Evolutionary conservation across 2,113 vertebrate genomes (phyloP), one percentile per base, ranked within the genome.

Genomic region (Proterorhinus semilunaris): DNA sequence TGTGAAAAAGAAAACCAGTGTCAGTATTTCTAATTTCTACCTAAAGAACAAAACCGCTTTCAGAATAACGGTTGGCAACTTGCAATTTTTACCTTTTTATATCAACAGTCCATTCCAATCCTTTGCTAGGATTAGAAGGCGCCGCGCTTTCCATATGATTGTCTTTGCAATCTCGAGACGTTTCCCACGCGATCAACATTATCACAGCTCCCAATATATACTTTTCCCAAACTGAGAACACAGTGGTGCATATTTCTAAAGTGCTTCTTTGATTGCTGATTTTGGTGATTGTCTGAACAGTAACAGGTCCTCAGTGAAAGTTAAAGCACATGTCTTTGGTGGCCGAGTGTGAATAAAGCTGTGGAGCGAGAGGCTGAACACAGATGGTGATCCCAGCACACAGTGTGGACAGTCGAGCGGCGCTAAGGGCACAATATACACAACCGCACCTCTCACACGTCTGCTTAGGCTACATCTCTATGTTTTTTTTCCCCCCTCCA

Each of bases 261-360:
- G 58, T 61, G 58, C 58, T 44, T 61, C 10, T 61, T n/a, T 13
- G 9, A 44, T n/a, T 15, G 44, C 36, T n/a, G 42, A 45, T 61
- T 4, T 44, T 61, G 15, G 58, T 61, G 57, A 59, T 59, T 59
- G 58, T 61, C 58, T 45, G 43, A 61, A 59, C 49, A 51, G 49
- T 13, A 13, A 13, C 11, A 6, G 5, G 42, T 61, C 36, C 7
- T 61, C 8, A n/a, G 13, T 44, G 13, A 45, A 5, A 45, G 42
- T 15, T 61, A 61, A 61, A 42, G 58, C 58, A 61, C 58, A n/a
- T 61, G 58, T 59, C 36, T 59, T 59, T 59, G 21, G 21, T 27
- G 21, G 55, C 21, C 11, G 21, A 9, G 12, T 43, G 13, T 1
- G 42, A 44, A 16, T 44, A 9, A n/a, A 44, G 58, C 36, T 61